phyloP scores from a whole-genome alignment of 2,797 vertebrate genomes.

The Arremon brunneinucha region DNA sequence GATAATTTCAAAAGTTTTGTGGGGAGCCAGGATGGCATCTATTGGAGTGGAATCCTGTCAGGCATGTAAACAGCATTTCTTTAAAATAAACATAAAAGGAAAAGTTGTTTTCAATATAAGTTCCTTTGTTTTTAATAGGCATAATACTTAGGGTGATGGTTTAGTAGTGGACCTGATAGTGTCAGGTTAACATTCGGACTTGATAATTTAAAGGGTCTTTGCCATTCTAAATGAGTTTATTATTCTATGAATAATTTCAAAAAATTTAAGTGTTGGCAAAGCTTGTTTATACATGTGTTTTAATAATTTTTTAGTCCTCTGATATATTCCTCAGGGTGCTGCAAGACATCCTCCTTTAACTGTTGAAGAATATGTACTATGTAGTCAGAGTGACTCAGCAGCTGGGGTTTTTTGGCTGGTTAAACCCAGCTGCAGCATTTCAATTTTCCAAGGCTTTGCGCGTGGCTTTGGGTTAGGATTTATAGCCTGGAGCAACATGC shows the following conservation, averaged over 20 bases:
- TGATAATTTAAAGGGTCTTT: background rate
- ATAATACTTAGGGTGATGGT: rapidly evolving
- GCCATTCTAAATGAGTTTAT: background rate
- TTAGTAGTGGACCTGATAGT: background rate
- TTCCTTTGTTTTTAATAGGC: background rate
- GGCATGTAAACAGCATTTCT: background rate
- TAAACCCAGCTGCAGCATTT: background rate
- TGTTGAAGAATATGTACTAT: background rate
- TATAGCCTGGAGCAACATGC: slow-evolving; percentile 7
- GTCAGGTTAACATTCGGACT: background rate
- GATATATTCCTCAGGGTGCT: background rate
- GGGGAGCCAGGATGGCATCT: background rate
- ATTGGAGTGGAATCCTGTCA: background rate
- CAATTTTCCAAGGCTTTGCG: slow-evolving; percentile 36
- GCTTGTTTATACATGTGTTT: background rate
- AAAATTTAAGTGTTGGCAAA: background rate
- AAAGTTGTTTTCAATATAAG: background rate
- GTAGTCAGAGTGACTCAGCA: slow-evolving; percentile 4
- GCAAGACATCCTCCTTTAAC: background rate
- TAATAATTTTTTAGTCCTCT: background rate
- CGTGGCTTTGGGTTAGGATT: slow-evolving; percentile 3
- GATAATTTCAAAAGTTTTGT: background rate
- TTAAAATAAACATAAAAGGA: background rate
- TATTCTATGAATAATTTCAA: background rate
- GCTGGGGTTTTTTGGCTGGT: background rate